Base-by-base conservation (phyloP, 2,888 invertebrate genomes). In the Apamea sordens region DNA sequence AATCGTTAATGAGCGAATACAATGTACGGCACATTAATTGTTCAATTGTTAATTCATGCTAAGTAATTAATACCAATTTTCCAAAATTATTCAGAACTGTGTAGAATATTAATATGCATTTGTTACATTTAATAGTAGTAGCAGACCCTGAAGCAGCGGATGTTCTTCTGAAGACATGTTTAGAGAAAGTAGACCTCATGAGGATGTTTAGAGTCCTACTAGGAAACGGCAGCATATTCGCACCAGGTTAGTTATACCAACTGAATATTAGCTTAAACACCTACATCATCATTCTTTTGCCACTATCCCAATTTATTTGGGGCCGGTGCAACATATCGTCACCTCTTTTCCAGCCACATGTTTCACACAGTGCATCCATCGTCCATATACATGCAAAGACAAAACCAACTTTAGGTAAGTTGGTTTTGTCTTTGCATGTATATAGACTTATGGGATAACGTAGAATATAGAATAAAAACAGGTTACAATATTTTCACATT, bases 131-230 rank as follows among this genome's bases (percentile, higher is more conserved):
- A 56, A 64, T 85, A 93, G 92, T 89, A 63, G 79, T 90, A 47
- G 86, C 90, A 0, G 93, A 94, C 41, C 87, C 93, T 0, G 89
- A 77, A 21, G 76, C 82, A 0, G 92, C 91, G 0, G 92, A 93
- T 56, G 70, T 88, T 1, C 61, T 94, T 10, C 73, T 93, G 47
- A 94, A 92, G 61, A 84, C 86, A 0, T 93, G 91, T 32, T 79
- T 94, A 10, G 93, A 93, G 41, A 94, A 94, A 75, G 91, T 92
- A 65, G 90, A 92, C n/a, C 41, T 91, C 1, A 77, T 90, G 44
- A 89, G 87, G 7, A 56, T 90, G 6, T 80, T 90, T 5, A 86
- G 83, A 70, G 72, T 86, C 0, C 71, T 92, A 0, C 74, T 89
- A 8, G 94, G 94, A 6, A 92, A 92, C 56, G 56, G 56, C 10